Base-by-base conservation (phyloP, 2,888 invertebrate species). In the Apomyelois bistriatella region DNA sequence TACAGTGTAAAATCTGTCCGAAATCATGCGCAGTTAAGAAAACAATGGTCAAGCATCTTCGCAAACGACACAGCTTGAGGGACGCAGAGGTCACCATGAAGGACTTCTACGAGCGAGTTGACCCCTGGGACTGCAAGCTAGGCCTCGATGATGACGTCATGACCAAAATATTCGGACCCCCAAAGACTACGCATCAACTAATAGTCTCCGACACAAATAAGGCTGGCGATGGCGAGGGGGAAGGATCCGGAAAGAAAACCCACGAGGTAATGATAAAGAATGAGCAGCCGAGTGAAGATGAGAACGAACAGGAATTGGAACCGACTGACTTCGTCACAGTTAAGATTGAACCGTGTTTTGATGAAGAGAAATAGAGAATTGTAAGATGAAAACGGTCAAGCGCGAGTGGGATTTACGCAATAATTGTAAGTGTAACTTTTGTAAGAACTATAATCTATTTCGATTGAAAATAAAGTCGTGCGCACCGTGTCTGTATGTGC, bases 1-100 rank as follows among this genome's bases (percentile, higher is more conserved):
- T 84, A 28, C 80, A 91, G 91, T 92, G 92, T 69, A 85, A 87
- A 60, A 70, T 83, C 52, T 92, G 92, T 60, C 77, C 85, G 1
- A 91, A 91, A 65, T 76, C 83, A 0, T 91, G 85, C 59, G 82
- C 89, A 13, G 82, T 84, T 6, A 85, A 85, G 55, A 79, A 86
- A 36, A 84, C 91, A 0, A 81, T 92, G 52, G 61, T 88, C 1
- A 82, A 81, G 28, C 92, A 92, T 62, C 65, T 92, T n/a, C 76
- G 83, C 0, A 79, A 80, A 41, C 81, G 91, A 0, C 92, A 92
- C 63, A 70, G 70, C 4, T 56, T 86, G 15, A 79, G 78, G 38
- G 72, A 70, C 0, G 59, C 63, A 0, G 74, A 76, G 7, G 60
- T 78, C 0, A 73, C 74, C 38, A 57, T 78, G 1, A 76, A 77